phyloP scores from a whole-genome alignment of 2,888 invertebrate species.

The Seira ritae region DNA sequence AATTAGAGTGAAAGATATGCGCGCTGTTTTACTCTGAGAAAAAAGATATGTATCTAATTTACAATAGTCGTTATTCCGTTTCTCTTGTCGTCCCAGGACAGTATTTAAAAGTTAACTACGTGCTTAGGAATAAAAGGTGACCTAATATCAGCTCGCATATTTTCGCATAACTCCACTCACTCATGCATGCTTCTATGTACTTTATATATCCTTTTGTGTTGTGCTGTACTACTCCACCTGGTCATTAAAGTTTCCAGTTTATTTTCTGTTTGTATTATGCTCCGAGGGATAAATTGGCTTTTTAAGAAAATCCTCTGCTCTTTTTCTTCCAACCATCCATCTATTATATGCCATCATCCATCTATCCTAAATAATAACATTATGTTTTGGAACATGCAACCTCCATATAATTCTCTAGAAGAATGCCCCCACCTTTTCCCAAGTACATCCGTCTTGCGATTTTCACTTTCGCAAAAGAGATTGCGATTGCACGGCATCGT shows the following conservation, averaged over 20 bases:
- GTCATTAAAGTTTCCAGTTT: constrained; percentile 46
- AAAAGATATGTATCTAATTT: constrained; percentile 59
- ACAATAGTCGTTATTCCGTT: constrained; percentile 24
- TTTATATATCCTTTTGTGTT: constrained; percentile 43
- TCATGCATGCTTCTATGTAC: constrained; percentile 55
- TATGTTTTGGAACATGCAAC: constrained; percentile 28
- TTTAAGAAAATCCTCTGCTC: constrained; percentile 54
- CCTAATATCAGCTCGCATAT: constrained; percentile 60
- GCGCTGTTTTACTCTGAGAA: not conserved
- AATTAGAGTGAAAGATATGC: not conserved
- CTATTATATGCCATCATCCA: constrained; percentile 61
- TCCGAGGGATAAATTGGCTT: constrained; percentile 61
- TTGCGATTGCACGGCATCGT: constrained; percentile 57
- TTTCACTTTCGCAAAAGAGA: constrained; percentile 40
- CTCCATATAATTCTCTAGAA: not conserved
- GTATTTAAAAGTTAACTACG: constrained; percentile 61
- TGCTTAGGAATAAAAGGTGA: constrained; percentile 47
- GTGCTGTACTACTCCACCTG: too few relatives aligned
- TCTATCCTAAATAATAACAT: constrained; percentile 43
- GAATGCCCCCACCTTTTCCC: constrained; percentile 32
- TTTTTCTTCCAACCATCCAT: constrained; percentile 28
- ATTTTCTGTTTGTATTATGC: constrained; percentile 45
- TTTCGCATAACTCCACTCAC: constrained; percentile 41
- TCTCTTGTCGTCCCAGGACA: constrained; percentile 13
- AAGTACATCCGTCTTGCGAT: constrained; percentile 63